Conservation (phyloP, 35 echinoderm and acorn worm genomes). For the Ophioderma brevispina region DNA sequence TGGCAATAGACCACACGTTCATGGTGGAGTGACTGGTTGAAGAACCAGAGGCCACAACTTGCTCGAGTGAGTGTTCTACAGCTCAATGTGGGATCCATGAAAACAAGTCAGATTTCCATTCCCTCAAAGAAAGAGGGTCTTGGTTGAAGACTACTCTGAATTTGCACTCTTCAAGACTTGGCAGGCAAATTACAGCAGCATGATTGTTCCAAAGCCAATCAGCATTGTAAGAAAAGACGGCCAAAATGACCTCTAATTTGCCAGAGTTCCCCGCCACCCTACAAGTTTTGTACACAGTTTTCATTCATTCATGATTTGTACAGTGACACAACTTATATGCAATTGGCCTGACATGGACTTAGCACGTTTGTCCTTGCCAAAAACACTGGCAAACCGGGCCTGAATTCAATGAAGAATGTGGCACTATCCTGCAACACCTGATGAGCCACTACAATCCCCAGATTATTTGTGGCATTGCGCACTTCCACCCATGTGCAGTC, state of each 20-base stretch:
- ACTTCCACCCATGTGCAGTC: background rate
- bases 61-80: background rate
- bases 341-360: too few relatives aligned
- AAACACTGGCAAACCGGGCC: background rate
- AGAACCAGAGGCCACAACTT: background rate
- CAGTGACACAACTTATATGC: background rate
- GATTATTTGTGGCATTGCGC: background rate
- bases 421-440: background rate
- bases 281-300: background rate
- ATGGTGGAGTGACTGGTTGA: background rate
- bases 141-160: background rate
- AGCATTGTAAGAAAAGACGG: background rate
- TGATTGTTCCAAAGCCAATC: background rate
- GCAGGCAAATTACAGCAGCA: background rate
- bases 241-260: background rate
- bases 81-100: background rate
- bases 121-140: background rate
- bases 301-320: background rate
- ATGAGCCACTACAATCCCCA: background rate
- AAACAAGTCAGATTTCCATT: background rate
- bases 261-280: background rate
- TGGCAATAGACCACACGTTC: constrained; percentile 11
- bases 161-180: background rate
- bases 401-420: background rate
- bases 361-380: background rate